phyloP scores from a whole-genome alignment of 2,113 vertebrate genomes.

The Nyctibius bracteatus region DNA sequence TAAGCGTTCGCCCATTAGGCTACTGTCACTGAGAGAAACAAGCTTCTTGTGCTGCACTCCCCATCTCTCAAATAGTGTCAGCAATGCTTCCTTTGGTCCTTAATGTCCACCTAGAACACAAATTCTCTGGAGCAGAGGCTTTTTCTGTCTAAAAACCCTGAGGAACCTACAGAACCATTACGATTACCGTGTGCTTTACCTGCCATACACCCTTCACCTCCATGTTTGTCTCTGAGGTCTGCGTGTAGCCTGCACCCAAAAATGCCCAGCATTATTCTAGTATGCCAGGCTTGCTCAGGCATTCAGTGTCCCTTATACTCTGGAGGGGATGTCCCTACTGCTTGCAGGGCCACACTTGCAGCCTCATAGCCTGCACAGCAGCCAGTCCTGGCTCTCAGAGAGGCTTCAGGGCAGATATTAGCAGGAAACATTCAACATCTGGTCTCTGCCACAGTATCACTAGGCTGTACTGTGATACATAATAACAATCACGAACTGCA shows the following conservation, averaged over 20 bases:
- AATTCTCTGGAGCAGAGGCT: neutral
- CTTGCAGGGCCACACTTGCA: neutral
- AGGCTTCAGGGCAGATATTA: neutral
- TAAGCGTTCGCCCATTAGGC: neutral
- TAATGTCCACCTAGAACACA: neutral
- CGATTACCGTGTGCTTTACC: neutral
- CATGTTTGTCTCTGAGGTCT: rapidly evolving
- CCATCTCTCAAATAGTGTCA: neutral
- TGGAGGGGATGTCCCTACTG: neutral
- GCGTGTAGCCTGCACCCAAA: neutral
- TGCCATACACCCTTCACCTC: neutral
- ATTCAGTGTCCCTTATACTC: neutral
- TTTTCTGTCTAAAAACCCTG: neutral
- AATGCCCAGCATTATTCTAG: neutral
- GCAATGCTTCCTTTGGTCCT: neutral
- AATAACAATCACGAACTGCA: neutral
- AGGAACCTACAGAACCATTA: neutral
- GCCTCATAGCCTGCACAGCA: neutral
- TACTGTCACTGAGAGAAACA: neutral
- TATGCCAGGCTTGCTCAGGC: neutral
- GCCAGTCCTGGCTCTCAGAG: neutral
- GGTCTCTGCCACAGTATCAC: neutral
- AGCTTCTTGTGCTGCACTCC: neutral
- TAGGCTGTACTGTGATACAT: neutral
- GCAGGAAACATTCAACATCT: neutral